Base-by-base conservation (phyloP, 1,140 invertebrate genomes). In the Drosophila sucinea region DNA sequence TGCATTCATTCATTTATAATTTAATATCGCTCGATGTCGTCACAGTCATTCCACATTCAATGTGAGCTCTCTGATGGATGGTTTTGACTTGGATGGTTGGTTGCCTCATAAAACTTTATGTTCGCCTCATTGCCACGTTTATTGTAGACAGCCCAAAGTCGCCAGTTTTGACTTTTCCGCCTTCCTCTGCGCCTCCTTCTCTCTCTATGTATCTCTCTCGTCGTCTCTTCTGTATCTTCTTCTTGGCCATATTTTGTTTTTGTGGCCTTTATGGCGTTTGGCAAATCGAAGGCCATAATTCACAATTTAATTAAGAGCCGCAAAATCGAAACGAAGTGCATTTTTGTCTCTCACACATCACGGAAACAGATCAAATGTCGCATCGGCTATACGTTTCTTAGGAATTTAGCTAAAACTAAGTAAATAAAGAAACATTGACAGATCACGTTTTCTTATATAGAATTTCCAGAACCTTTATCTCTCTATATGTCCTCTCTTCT, bases 1-100 rank as follows among this genome's bases (percentile, higher is more conserved):
- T 78, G 73, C 79, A 91, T 89, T 91, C 89, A 91, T 91, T 91
- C 81, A 91, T 89, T 91, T 91, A 91, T 91, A 91, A 91, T 91
- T 89, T 90, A 90, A 90, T 90, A 90, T 91, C 77, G 85, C 67
- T 68, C 78, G 69, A 67, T 79, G 86, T 81, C 82, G 77, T 81
- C 70, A 68, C 67, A 63, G 44, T 10, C 44, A 51, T 51, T 51
- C 8, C 44, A 51, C 44, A 51, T 51, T 51, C 44, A 51, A 51
- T 51, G 44, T 57, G 25, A 33, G 8, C 73, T 71, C 75, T 77
- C 75, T 77, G 74, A 77, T 70, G 74, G 73, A 76, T 76, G 73
- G 51, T 25, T 44, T 64, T 61, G 51, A 4, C 56, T 73, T 58
- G 56, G 67, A 58, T 67, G 62, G 70, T 60, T n/a, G 54, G 70